Evolutionary conservation across 2,888 invertebrate species (phyloP).

Genomic region (Azorinus chamasolen): DNA sequence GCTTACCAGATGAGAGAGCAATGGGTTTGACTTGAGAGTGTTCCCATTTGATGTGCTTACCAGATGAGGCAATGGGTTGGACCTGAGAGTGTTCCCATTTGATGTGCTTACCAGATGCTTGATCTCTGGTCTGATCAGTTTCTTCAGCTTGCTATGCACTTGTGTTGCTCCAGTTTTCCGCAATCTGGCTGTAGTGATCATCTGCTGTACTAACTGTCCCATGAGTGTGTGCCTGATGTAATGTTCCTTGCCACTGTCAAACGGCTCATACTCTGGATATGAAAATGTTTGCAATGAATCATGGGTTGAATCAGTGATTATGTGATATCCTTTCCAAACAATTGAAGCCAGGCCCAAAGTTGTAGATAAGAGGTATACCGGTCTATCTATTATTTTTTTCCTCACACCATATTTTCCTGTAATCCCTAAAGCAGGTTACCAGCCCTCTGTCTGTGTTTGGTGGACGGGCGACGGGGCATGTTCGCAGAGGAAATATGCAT

Average conservation of each 20-base stretch:
- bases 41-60: slow-evolving; percentile 5
- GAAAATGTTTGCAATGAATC: background rate
- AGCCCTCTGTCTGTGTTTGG: no score
- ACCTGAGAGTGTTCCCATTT: background rate
- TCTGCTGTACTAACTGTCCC: slow-evolving; percentile 32
- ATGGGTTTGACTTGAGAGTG: no score
- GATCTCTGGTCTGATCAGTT: slow-evolving; percentile 38
- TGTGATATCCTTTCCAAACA: background rate
- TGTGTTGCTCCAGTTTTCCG: slow-evolving; percentile 44
- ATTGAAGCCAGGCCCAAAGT: no score
- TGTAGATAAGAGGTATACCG: no score
- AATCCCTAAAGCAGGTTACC: no score
- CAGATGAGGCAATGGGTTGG: no score
- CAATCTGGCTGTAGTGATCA: slow-evolving; percentile 36
- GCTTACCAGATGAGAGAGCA: slow-evolving; percentile 36
- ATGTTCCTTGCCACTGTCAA: slow-evolving; percentile 43
- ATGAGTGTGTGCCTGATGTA: slow-evolving; percentile 44
- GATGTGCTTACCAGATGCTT: slow-evolving; percentile 25
- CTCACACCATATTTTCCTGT: no score
- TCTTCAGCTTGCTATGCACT: slow-evolving; percentile 35
- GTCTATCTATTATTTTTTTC: no score
- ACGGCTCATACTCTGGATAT: slow-evolving; percentile 52
- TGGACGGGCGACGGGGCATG: no score
- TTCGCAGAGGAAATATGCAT: no score
- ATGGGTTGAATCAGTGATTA: background rate